Conservation (phyloP, 2,113 vertebrate species). For the Ophthalmolycus amberensis region DNA sequence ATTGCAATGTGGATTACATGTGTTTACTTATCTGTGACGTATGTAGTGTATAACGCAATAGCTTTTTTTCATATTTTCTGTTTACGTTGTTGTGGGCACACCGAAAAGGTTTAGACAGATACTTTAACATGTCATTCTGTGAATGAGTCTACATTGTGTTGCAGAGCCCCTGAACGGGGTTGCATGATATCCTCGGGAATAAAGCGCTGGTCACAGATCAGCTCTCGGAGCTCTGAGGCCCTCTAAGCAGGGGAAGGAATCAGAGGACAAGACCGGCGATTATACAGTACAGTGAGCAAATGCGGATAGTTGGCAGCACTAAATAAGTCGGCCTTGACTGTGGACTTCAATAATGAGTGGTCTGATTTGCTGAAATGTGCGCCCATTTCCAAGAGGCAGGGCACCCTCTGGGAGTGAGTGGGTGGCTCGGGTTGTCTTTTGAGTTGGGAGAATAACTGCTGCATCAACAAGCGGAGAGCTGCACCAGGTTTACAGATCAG, state of each 20-base stretch:
- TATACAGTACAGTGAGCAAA: slow-evolving; percentile 35
- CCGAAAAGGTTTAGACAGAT: neutral
- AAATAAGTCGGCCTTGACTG: slow-evolving; percentile 43
- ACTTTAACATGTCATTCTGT: neutral
- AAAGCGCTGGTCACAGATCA: slow-evolving; percentile 24
- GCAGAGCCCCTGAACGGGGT: neutral
- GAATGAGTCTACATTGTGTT: neutral
- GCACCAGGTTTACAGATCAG: slow-evolving; percentile 19
- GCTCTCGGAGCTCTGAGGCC: neutral
- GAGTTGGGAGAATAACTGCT: slow-evolving; percentile 21
- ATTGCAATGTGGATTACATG: neutral
- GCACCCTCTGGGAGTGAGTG: slow-evolving; percentile 9
- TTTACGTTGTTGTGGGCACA: neutral
- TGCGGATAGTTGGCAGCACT: slow-evolving; percentile 21
- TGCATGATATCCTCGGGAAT: slow-evolving; percentile 11
- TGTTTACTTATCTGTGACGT: neutral
- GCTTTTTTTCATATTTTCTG: neutral
- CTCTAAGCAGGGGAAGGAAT: neutral
- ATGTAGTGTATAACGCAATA: neutral
- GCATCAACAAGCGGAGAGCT: neutral
- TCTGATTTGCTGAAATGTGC: slow-evolving; percentile 37
- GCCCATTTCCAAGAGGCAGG: slow-evolving; percentile 22
- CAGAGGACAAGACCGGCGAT: slow-evolving; percentile 18
- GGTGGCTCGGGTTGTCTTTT: slow-evolving; percentile 4
- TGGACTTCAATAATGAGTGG: slow-evolving; percentile 38